Percentiles rank a stretch among this genome's conserved stretches.
These are phyloP conservation scores for Morone chrysops DNA, from an alignment of 2,113 vertebrate species.

Conservation along the genomic window DNA sequence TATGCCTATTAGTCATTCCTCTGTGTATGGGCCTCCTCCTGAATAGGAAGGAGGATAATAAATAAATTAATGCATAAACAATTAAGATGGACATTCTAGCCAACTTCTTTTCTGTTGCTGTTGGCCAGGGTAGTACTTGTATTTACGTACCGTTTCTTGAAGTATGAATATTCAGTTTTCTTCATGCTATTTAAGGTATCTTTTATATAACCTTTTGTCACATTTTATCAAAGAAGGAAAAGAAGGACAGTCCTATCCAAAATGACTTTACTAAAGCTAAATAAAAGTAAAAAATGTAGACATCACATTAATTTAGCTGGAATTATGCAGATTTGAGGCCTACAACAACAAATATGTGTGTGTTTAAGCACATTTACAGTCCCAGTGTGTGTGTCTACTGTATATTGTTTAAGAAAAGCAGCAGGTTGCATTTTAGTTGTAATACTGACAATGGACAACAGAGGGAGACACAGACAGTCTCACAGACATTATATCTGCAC, in stretches of 20 bases:
- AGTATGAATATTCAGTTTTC: background rate
- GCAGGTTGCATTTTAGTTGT: background rate
- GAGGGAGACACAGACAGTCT: background rate
- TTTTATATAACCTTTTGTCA: background rate
- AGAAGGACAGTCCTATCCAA: background rate
- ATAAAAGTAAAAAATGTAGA: background rate
- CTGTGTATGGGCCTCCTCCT: background rate
- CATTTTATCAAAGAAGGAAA: constrained; percentile 11
- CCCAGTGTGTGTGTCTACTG: background rate
- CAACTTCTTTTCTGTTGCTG: background rate
- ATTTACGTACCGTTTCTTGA: background rate
- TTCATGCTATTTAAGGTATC: background rate
- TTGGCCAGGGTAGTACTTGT: background rate
- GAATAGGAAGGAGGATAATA: background rate
- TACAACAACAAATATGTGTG: background rate
- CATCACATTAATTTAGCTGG: background rate
- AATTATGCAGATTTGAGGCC: background rate
- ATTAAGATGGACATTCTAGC: background rate
- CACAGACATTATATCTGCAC: background rate
- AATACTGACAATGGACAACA: background rate
- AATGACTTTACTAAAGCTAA: background rate
- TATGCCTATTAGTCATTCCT: background rate
- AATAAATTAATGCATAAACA: background rate
- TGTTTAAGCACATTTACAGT: background rate
- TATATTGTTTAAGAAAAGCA: background rate